These are phyloP conservation scores for Zosterops borbonicus DNA, from an alignment of 2,113 vertebrate genomes.

Conservation along the genomic window DNA sequence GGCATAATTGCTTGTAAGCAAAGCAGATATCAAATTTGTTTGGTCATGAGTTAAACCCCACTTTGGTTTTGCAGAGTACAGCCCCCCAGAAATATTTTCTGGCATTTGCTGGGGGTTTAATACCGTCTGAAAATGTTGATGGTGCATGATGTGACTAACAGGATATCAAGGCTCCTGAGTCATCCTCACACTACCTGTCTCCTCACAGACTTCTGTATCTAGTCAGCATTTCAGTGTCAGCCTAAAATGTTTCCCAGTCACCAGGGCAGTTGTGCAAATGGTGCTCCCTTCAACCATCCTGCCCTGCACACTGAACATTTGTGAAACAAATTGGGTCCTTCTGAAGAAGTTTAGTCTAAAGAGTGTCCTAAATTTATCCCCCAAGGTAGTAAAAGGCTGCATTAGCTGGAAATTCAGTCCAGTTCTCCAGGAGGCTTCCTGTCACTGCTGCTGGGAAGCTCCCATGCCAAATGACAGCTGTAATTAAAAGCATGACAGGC, in stretches of 20 bases:
- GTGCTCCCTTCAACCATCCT: not conserved
- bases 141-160: not conserved
- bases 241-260: not conserved
- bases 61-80: not conserved
- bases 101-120: not conserved
- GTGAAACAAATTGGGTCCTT: not conserved
- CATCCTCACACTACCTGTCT: not conserved
- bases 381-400: not conserved
- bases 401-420: not conserved
- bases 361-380: not conserved
- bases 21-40: not conserved
- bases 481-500: conserved; percentile 14
- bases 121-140: not conserved
- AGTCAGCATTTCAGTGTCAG: not conserved
- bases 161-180: not conserved
- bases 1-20: conserved; percentile 13
- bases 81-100: not conserved
- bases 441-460: not conserved
- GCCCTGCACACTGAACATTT: not conserved
- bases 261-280: not conserved
- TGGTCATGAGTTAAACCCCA: not conserved
- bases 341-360: not conserved
- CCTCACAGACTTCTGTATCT: not conserved
- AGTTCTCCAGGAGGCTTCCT: not conserved
- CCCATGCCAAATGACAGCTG: not conserved